Conservation (phyloP, 2,113 vertebrate genomes). For the Apeltes quadracus region DNA sequence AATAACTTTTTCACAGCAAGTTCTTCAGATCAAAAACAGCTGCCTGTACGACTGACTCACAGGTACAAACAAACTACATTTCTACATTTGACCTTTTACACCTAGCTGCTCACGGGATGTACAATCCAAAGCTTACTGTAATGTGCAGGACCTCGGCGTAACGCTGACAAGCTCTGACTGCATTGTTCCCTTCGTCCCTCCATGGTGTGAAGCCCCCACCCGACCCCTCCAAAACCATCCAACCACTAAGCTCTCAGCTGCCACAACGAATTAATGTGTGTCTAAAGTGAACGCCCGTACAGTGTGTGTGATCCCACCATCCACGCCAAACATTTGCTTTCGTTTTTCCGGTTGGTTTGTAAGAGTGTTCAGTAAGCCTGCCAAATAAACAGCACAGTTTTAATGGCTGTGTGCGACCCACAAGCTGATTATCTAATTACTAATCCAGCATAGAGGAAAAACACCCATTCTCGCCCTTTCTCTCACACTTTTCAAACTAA, state of each 20-base stretch:
- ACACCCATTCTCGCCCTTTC: not conserved
- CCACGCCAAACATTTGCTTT: constrained; percentile 62
- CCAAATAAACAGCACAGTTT: constrained; percentile 65
- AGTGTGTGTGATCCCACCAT: constrained; percentile 29
- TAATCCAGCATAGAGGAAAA: constrained; percentile 18
- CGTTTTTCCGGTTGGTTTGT: constrained; percentile 58
- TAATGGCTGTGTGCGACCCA: constrained; percentile 51
- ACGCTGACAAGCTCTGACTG: constrained; percentile 14
- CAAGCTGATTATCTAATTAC: constrained; percentile 67
- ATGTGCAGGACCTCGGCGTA: constrained; percentile 1
- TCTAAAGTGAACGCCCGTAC: constrained; percentile 28
- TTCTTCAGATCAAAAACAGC: not conserved
- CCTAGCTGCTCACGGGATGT: not conserved
- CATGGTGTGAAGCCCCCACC: not conserved
- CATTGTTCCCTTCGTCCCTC: constrained; percentile 6
- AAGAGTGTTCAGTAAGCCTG: constrained; percentile 33
- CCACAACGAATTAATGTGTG: constrained; percentile 35
- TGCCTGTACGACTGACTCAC: not conserved
- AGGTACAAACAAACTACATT: not conserved
- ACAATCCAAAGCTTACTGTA: not conserved
- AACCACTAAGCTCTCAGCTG: constrained; percentile 30
- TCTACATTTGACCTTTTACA: not conserved
- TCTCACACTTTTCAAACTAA: not conserved
- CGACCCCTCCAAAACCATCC: constrained; percentile 10
- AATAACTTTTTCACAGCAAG: not conserved